phyloP scores from a whole-genome alignment of 2,113 vertebrate species.

The Platycercus adscitus region DNA sequence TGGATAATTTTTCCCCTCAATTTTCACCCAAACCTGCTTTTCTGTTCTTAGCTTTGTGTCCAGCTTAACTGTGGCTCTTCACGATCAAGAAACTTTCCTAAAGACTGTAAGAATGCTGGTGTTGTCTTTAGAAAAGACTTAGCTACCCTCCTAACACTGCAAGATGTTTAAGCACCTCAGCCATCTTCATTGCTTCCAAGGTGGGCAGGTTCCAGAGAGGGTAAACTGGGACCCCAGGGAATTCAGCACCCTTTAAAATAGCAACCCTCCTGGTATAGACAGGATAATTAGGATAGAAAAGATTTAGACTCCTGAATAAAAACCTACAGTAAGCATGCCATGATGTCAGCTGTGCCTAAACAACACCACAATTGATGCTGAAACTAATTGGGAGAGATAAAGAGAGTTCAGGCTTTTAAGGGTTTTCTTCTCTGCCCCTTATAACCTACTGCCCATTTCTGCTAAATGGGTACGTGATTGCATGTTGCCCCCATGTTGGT shows the following conservation, averaged over 20 bases:
- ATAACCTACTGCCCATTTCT: background rate
- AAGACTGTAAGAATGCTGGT: background rate
- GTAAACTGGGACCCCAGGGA: background rate
- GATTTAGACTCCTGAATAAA: background rate
- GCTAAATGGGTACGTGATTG: background rate
- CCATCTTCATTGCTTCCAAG: background rate
- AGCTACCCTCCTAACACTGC: background rate
- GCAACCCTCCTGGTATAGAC: background rate
- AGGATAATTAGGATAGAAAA: background rate
- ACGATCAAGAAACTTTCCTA: background rate
- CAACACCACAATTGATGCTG: accelerated
- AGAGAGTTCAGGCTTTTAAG: background rate
- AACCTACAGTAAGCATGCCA: background rate
- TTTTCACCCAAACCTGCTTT: background rate
- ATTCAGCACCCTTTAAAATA: background rate
- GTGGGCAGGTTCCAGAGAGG: background rate
- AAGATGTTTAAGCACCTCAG: background rate
- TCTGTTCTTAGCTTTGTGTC: background rate
- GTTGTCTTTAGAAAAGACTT: background rate
- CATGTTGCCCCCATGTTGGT: background rate
- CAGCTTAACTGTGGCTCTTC: background rate
- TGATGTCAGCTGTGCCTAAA: background rate
- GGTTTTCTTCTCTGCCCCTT: background rate
- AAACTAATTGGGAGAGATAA: background rate
- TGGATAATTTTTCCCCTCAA: background rate